Conservation (phyloP, 92 coral and sea anemone genomes). For the Parazoanthus swiftii region DNA sequence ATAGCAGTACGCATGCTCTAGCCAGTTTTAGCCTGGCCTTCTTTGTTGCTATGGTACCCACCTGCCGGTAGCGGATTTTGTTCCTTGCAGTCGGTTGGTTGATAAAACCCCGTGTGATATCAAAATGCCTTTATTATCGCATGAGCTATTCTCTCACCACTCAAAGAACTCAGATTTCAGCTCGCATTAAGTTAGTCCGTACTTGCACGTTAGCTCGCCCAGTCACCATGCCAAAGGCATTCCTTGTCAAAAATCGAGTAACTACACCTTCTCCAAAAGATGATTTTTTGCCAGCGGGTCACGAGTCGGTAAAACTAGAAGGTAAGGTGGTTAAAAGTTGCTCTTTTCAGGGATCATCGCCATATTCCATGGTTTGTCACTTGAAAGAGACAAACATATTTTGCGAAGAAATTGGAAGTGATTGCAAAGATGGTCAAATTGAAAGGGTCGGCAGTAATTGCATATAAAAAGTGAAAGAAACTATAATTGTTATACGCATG, state of each 20-base stretch:
- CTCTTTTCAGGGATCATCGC: constrained; percentile 57
- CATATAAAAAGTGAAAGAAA: not conserved
- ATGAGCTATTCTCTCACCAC: constrained; percentile 57
- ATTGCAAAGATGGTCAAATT: not conserved
- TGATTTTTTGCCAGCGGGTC: constrained; percentile 28
- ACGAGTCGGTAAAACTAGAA: constrained; percentile 37
- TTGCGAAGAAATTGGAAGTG: not conserved
- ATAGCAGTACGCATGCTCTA: constrained; percentile 52
- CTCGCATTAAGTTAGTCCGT: constrained; percentile 40
- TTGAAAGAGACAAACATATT: not conserved
- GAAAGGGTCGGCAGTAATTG: not conserved
- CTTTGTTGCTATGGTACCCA: constrained; percentile 83
- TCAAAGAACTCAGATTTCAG: constrained; percentile 64
- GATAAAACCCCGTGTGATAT: constrained; percentile 61
- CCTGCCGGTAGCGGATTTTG: constrained; percentile 73
- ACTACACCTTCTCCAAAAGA: constrained; percentile 40
- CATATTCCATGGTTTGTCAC: constrained; percentile 4
- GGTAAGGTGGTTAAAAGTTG: constrained; percentile 67
- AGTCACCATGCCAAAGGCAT: constrained; percentile 74
- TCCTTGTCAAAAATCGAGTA: constrained; percentile 75
- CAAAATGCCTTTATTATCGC: constrained; percentile 77
- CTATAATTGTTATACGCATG: not conserved
- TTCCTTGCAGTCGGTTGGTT: constrained; percentile 51
- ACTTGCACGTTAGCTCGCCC: constrained; percentile 12
- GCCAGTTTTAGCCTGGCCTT: constrained; percentile 31